Conservation (phyloP, 2,797 vertebrate genomes). For the Trachops cirrhosus region DNA sequence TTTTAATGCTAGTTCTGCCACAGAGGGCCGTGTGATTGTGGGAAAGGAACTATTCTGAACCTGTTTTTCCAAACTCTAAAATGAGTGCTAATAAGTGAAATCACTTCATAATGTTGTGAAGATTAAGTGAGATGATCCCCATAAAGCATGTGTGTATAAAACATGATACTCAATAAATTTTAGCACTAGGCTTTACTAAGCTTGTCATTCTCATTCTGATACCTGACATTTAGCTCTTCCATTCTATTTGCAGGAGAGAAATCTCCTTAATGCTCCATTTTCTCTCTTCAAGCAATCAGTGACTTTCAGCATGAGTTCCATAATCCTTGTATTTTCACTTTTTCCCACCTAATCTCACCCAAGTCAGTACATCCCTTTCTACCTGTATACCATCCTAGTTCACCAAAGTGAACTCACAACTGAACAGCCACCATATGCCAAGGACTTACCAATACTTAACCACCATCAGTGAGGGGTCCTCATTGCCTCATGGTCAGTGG, state of each 20-base stretch:
- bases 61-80: neutral
- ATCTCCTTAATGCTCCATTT: neutral
- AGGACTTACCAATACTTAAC: neutral
- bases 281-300: neutral
- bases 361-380: neutral
- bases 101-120: neutral
- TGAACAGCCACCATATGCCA: neutral
- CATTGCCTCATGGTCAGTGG: neutral
- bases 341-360: neutral
- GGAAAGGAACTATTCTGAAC: neutral
- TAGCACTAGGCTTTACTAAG: neutral
- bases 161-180: neutral
- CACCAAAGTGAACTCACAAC: neutral
- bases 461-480: neutral
- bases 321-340: neutral
- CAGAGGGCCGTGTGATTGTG: neutral
- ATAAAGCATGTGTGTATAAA: neutral
- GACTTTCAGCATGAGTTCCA: constrained; percentile 17
- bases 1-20: neutral
- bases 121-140: neutral
- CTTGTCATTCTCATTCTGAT: neutral
- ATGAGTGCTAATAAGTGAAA: neutral
- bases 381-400: neutral
- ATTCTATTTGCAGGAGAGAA: neutral
- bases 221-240: neutral